Base-by-base conservation (phyloP, 2,797 vertebrate species). In the Lepidocolaptes lacrymiger region DNA sequence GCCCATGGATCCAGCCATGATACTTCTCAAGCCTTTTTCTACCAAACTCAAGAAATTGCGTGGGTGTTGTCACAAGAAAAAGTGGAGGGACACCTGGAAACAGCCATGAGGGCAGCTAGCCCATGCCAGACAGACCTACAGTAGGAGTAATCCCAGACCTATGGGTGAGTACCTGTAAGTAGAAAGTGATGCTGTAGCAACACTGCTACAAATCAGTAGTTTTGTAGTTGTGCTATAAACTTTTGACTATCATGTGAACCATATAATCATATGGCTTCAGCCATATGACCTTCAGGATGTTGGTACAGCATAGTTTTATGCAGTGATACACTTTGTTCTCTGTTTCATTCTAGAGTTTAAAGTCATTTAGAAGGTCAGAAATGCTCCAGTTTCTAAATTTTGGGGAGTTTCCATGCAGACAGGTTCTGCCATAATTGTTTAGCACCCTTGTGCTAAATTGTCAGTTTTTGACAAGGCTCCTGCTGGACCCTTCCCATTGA, bases 1-100 rank as follows among this genome's bases (percentile, higher is more conserved):
- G 48, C 98, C 98, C 91, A 99, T 97, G 86, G 99, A 99, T 10
- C 98, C 98, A 0, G 98, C 98, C 0, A 97, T 99, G 96, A 98
- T 99, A 75, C 98, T 97, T 91, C 98, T 98, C 73, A 98, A 97
- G 96, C 98, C 98, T 98, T 41, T 56, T 95, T 81, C 89, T 84
- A 63, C 22, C 52, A 68, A 89, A 59, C 17, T 18, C 21, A 67
- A 48, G 80, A 56, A 93, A 77, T 89, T 41, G 86, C 75, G 85
- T 4, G n/a, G 30, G 49, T 34, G 76, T 56, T 81, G 62, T 39
- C 10, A n/a, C 7, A 76, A 37, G 27, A 61, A 36, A 78, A 59
- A 27, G 43, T 36, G 59, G 51, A 83, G 17, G 7, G 18, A 64
- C 52, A 46, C 58, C 32, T 46, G 55, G 62, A 80, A 83, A 44